A percentile compares a stretch with the other conserved stretches of the same genome.
Evolutionary conservation across 1,140 invertebrate genomes (phyloP).

Genomic region (Danaus melanippus): DNA sequence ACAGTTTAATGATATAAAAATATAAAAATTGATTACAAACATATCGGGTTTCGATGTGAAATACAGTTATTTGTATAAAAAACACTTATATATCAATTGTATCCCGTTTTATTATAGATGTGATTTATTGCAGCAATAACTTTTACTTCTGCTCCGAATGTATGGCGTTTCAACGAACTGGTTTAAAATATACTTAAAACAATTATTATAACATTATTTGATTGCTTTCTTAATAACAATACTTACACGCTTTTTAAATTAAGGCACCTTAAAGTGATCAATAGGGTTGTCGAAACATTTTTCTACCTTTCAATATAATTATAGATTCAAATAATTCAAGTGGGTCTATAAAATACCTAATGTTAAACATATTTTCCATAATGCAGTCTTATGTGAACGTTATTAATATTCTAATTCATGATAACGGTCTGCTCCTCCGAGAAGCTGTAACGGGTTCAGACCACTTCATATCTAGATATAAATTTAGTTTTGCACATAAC

Average conservation of each 20-base stretch:
- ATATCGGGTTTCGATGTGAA: too few species aligned
- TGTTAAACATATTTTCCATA: too few species aligned
- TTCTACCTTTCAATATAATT: not conserved
- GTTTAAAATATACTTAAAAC: constrained; percentile 30
- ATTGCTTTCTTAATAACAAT: constrained; percentile 28
- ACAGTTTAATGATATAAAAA: constrained; percentile 15
- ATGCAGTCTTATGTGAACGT: too few species aligned
- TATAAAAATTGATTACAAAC: not conserved
- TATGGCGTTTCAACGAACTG: constrained; percentile 22
- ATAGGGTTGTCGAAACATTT: constrained; percentile 21
- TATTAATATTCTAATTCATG: constrained; percentile 9
- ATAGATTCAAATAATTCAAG: not conserved
- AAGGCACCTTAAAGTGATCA: constrained; percentile 19
- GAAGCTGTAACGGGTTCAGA: not conserved
- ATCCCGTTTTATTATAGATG: too few species aligned
- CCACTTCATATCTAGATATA: not conserved
- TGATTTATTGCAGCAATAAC: constrained; percentile 10
- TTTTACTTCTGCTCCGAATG: constrained; percentile 20
- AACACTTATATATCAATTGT: too few species aligned
- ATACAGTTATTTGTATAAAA: too few species aligned
- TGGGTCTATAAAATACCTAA: not conserved
- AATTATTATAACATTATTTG: constrained; percentile 28
- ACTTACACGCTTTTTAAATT: constrained; percentile 35
- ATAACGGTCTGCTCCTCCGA: constrained; percentile 8
- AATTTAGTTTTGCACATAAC: not conserved